Conservation (phyloP, 2,797 vertebrate species). For the Mormyrops attenuatus region DNA sequence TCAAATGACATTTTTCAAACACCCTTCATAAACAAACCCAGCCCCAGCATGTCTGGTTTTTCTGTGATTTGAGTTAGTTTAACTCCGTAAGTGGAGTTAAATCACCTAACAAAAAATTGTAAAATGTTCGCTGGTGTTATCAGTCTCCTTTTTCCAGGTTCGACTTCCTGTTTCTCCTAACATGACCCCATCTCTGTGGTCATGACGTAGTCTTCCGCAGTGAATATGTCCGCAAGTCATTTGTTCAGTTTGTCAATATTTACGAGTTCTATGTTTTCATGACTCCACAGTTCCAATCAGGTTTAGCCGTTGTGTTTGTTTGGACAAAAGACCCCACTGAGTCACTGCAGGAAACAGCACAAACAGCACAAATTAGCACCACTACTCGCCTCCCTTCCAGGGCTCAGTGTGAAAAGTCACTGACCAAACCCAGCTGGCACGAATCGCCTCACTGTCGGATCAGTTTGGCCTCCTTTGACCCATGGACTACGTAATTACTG, state of each 20-base stretch:
- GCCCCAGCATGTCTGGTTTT: too few relatives aligned
- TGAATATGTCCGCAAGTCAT: neutral
- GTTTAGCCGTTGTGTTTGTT: neutral
- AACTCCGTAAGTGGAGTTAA: too few relatives aligned
- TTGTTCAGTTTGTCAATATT: neutral
- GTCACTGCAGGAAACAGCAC: neutral
- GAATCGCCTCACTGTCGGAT: neutral
- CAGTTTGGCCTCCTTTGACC: neutral
- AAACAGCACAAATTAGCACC: neutral
- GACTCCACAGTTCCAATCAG: neutral
- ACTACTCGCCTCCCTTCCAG: neutral
- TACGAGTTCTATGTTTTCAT: neutral
- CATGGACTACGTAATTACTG: neutral
- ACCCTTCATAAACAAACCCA: too few relatives aligned
- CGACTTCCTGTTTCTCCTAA: neutral
- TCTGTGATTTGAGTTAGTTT: too few relatives aligned
- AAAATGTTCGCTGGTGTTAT: too few relatives aligned
- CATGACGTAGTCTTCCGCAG: too few relatives aligned
- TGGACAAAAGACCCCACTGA: neutral
- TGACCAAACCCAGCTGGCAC: neutral
- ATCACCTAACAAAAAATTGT: too few relatives aligned
- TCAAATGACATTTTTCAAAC: too few relatives aligned
- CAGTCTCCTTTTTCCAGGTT: neutral
- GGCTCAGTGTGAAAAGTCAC: neutral
- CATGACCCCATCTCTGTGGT: neutral